A percentile compares a stretch with the other conserved stretches of the same genome.
phyloP scores from a whole-genome alignment of 2,113 vertebrate genomes.

The Ornithorhynchus anatinus region DNA sequence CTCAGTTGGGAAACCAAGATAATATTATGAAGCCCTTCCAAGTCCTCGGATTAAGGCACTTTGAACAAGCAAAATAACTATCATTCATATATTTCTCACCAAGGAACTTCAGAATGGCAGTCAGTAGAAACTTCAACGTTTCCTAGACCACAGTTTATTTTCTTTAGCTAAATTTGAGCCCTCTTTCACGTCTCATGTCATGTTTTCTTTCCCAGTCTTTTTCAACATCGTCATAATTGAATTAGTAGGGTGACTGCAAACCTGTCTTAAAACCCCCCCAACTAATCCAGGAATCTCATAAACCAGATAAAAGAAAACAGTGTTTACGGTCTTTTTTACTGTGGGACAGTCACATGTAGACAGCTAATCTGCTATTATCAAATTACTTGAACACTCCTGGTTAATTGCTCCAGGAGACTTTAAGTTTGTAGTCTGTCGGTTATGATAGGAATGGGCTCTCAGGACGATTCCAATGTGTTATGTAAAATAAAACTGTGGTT shows the following conservation, averaged over 20 bases:
- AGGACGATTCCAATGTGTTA: no score
- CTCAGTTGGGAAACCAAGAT: no score
- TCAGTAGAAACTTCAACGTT: background rate
- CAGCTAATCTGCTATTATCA: background rate
- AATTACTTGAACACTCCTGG: background rate
- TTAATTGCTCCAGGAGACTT: background rate
- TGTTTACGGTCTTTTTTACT: background rate
- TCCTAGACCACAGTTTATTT: background rate
- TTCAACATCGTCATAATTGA: background rate
- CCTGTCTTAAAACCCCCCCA: background rate
- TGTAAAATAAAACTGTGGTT: no score
- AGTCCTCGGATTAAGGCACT: background rate
- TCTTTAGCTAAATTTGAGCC: background rate
- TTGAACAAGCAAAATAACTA: background rate
- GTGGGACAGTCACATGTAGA: background rate
- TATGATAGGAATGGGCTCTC: background rate
- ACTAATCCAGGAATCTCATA: background rate
- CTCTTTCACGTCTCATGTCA: background rate
- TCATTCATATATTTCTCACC: background rate
- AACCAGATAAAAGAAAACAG: background rate
- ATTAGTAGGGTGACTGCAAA: rapidly evolving
- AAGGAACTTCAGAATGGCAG: background rate
- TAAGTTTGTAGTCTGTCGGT: background rate
- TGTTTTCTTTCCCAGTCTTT: background rate
- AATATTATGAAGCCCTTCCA: no score